Conservation (phyloP, 2,888 invertebrate genomes). For the Caenorhabditis sp. region DNA sequence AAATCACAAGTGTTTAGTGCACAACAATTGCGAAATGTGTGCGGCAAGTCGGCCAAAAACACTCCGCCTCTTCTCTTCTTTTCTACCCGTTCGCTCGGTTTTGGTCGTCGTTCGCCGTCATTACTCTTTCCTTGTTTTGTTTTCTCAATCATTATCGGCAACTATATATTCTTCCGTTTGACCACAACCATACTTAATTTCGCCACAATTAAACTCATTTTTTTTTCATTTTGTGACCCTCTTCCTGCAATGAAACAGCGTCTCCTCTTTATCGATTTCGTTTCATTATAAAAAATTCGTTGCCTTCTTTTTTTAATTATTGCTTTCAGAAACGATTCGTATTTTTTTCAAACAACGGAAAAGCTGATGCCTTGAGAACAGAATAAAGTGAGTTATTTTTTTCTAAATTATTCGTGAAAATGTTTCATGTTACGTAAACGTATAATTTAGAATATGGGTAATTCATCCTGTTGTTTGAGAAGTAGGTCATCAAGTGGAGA, state of each 20-base stretch:
- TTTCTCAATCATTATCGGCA: neutral
- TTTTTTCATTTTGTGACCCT: neutral
- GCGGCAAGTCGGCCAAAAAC: neutral
- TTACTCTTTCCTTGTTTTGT: neutral
- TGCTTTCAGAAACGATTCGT: neutral
- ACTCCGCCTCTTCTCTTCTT: neutral
- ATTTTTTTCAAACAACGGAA: neutral
- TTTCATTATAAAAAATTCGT: slow-evolving; percentile 1
- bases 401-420: neutral
- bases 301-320: neutral
- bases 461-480: slow-evolving; percentile 56
- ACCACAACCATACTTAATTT: neutral
- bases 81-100: neutral
- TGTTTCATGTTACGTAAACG: too few species aligned
- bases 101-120: neutral
- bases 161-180: neutral
- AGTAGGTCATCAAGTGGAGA: slow-evolving; percentile 47
- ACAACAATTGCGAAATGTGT: neutral
- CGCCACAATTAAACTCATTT: neutral
- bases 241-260: neutral
- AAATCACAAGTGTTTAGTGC: too few species aligned
- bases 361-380: neutral
- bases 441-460: slow-evolving; percentile 41
- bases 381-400: neutral
- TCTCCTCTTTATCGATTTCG: neutral